Evolutionary conservation across 1,140 invertebrate genomes (phyloP).

Genomic region (Philaenus spumarius): DNA sequence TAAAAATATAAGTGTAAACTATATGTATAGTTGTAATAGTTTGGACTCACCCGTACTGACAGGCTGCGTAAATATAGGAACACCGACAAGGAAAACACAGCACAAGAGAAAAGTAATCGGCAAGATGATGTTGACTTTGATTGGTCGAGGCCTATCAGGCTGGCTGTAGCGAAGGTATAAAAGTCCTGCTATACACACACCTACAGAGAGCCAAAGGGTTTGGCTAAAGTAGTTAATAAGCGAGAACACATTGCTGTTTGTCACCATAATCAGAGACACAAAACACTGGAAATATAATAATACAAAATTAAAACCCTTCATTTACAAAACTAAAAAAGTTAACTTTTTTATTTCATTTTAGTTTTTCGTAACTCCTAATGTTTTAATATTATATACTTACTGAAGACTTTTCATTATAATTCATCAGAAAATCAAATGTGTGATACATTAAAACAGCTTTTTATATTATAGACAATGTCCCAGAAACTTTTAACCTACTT

Average conservation of each 20-base stretch:
- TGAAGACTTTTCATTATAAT: too few relatives aligned
- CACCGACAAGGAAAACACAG: constrained; percentile 46
- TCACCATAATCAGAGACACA: constrained; percentile 63
- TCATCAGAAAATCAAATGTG: too few relatives aligned
- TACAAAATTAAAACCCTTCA: too few relatives aligned
- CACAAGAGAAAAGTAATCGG: constrained; percentile 48
- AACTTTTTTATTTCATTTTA: too few relatives aligned
- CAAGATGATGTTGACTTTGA: constrained; percentile 57
- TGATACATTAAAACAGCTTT: too few relatives aligned
- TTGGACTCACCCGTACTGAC: constrained; percentile 31
- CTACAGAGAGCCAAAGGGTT: constrained; percentile 70
- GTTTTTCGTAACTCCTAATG: too few relatives aligned
- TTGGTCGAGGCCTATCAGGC: constrained; percentile 71
- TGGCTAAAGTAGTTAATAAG: constrained; percentile 77
- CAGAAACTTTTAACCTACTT: too few relatives aligned
- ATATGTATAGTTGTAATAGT: background rate
- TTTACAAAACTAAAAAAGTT: too few relatives aligned
- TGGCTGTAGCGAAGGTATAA: constrained; percentile 63
- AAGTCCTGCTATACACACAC: constrained; percentile 67
- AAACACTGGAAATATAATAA: constrained; percentile 53
- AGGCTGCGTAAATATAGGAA: constrained; percentile 43
- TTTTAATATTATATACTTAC: too few relatives aligned
- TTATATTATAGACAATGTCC: too few relatives aligned
- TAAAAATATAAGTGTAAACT: background rate
- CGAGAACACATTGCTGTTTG: constrained; percentile 59